Base-by-base conservation (phyloP, 1,140 invertebrate species). In the Homalodisca vitripennis region DNA sequence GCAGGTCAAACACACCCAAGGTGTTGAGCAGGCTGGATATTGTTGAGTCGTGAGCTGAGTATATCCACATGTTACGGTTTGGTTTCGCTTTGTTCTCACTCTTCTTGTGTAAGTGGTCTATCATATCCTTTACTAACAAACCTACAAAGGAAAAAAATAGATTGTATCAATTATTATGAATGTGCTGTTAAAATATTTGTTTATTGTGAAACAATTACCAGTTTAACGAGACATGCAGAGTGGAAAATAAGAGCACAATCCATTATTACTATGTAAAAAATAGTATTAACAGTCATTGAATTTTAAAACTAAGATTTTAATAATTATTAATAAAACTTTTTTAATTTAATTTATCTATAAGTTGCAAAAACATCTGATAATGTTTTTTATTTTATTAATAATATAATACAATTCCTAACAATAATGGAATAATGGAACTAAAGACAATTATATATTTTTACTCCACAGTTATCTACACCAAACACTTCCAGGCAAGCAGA, bases 31-130 rank as follows among this genome's bases (percentile, higher is more conserved):
- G 72, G 75, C 88, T 92, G 0, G 89, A 89, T 2, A 97, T 78
- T 0, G 92, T 95, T 2, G 88, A 87, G 78, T 97, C 94, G 78
- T 97, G 94, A 29, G 83, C 89, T 75, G 90, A 93, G 74, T 91
- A 93, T 26, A 93, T 82, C 75, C 85, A 86, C 55, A 93, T 70
- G 73, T 89, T 91, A 32, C 86, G 82, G 71, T 85, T 30, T 27
- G n/a, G 30, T 75, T 3, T 84, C 83, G 0, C 74, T 72, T 27
- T 85, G 70, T 66, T 64, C 67, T 22, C 75, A 75, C 71, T 76
- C 74, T 0, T 80, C 78, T 72, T 86, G 84, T 1, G 78, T 72
- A 90, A 85, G 47, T 88, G 82, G 0, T 83, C 68, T 3, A 88
- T 77, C 31, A 92, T 87, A 73, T 87, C 82, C 74, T 86, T 85